Evolutionary conservation across 2,888 invertebrate species (phyloP).

Genomic region (Caenorhabditis imperialis): DNA sequence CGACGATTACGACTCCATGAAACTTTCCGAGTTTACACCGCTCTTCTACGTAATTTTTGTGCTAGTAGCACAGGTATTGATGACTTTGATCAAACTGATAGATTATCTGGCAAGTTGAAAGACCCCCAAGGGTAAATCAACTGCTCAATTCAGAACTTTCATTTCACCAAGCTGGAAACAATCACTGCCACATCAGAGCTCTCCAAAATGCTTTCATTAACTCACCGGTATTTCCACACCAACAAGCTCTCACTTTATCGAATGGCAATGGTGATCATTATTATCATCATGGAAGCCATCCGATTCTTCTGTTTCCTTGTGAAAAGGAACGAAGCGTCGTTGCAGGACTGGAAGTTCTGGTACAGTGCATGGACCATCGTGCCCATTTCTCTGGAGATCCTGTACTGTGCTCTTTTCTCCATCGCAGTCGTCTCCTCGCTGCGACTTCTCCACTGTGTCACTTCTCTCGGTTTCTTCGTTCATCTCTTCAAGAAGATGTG

Average conservation of each 20-base stretch:
- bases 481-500: constrained; percentile 50
- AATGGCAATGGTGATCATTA: constrained; percentile 3
- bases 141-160: neutral
- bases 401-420: constrained; percentile 28
- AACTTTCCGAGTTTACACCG: neutral
- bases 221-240: constrained; percentile 7
- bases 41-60: constrained; percentile 17
- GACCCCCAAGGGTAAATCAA: neutral
- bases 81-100: constrained; percentile 8
- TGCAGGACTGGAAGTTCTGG: neutral
- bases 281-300: constrained; percentile 13
- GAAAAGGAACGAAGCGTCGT: neutral
- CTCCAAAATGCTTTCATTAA: too few relatives aligned
- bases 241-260: constrained; percentile 30
- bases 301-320: constrained; percentile 1
- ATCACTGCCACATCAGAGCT: too few relatives aligned
- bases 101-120: constrained; percentile 16
- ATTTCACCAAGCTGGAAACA: too few relatives aligned
- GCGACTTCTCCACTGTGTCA: constrained; percentile 9
- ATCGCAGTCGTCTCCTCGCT: constrained; percentile 28
- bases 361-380: neutral
- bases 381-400: constrained; percentile 18
- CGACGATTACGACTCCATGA: neutral
- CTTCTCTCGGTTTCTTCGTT: constrained; percentile 50
- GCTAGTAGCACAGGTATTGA: constrained; percentile 11